These are phyloP conservation scores for Platyrinchus mystaceus DNA, from an alignment of 2,797 vertebrate species.

Conservation along the genomic window DNA sequence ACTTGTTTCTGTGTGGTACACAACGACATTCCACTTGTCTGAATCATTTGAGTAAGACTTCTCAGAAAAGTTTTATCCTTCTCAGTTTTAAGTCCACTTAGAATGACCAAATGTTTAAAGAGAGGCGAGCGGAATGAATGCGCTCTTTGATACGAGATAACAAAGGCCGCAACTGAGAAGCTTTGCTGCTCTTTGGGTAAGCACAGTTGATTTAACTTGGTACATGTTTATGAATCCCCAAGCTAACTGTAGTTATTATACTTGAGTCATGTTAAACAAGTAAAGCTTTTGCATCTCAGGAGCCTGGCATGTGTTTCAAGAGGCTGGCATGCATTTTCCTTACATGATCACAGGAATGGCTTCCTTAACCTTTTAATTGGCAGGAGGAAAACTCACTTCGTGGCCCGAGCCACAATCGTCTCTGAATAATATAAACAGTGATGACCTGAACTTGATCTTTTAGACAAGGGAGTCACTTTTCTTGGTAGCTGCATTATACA, in stretches of 20 bases:
- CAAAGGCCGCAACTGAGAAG: constrained; percentile 52
- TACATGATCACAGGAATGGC: neutral
- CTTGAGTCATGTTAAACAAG: constrained; percentile 48
- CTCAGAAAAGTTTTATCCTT: constrained; percentile 47
- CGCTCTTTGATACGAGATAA: constrained; percentile 64
- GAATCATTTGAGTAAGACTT: constrained; percentile 54
- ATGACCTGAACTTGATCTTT: constrained; percentile 61
- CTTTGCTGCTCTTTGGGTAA: constrained; percentile 40
- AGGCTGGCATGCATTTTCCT: constrained; percentile 5
- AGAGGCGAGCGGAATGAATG: constrained; percentile 59
- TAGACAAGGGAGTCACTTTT: constrained; percentile 32
- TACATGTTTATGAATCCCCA: constrained; percentile 43
- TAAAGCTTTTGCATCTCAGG: constrained; percentile 26
- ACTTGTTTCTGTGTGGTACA: neutral
- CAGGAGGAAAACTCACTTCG: constrained; percentile 20
- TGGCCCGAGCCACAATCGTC: neutral
- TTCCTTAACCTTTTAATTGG: constrained; percentile 43
- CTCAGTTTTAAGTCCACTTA: constrained; percentile 60
- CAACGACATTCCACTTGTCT: constrained; percentile 13
- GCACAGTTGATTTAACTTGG: constrained; percentile 34
- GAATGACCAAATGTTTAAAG: constrained; percentile 51
- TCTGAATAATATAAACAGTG: constrained; percentile 36
- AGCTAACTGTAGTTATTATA: constrained; percentile 16
- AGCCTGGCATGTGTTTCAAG: neutral
- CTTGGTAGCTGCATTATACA: neutral